Percentiles rank a stretch among this genome's conserved stretches.
phyloP scores from a whole-genome alignment of 2,113 vertebrate genomes.

The Orycteropus afer region DNA sequence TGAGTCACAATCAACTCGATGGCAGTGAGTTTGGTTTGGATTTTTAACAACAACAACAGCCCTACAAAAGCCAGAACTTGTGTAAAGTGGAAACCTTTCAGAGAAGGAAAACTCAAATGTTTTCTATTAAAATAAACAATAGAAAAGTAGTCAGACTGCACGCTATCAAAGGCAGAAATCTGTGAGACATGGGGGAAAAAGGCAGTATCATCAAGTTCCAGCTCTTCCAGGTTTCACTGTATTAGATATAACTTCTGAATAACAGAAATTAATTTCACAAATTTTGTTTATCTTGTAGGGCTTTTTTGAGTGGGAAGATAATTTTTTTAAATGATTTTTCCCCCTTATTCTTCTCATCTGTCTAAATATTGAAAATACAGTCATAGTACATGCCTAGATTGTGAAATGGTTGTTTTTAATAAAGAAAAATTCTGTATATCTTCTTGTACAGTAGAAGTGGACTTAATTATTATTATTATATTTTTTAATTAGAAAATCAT shows the following conservation, averaged over 20 bases:
- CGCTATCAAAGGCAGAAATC: background rate
- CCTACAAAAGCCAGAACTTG: background rate
- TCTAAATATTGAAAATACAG: slow-evolving; percentile 1
- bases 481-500: slow-evolving; percentile 44
- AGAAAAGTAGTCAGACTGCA: background rate
- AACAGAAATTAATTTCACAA: background rate
- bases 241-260: background rate
- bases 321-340: background rate
- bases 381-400: background rate
- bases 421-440: background rate
- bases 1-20: too few relatives aligned
- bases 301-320: background rate
- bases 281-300: background rate
- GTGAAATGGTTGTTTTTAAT: background rate
- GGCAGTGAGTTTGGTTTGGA: too few relatives aligned
- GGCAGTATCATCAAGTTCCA: background rate
- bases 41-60: background rate
- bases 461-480: background rate
- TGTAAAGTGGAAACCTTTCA: background rate
- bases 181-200: background rate
- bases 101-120: background rate
- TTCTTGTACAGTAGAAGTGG: background rate
- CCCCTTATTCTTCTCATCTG: background rate
- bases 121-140: background rate
- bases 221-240: background rate